Evolutionary conservation across 2,888 invertebrate species (phyloP).

Genomic region (Drosophila kuntzei): DNA sequence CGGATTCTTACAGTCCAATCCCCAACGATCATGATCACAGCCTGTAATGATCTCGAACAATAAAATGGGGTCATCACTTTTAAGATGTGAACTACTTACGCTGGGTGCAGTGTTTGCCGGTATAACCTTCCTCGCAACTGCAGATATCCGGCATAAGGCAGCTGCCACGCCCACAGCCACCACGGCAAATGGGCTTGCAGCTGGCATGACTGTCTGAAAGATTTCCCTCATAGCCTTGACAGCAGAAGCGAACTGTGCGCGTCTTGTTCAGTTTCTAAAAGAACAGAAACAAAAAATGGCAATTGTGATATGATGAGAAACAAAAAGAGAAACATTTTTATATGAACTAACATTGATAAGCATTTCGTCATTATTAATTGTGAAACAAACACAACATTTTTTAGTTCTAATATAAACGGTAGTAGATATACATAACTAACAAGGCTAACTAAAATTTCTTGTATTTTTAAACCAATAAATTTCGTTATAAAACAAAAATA

Average conservation of each 20-base stretch:
- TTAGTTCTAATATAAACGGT: too few species aligned
- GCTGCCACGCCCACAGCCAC: slow-evolving; percentile 85
- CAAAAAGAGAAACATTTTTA: background rate
- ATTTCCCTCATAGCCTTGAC: slow-evolving; percentile 89
- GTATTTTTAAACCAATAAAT: too few species aligned
- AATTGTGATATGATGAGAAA: background rate
- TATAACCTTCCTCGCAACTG: slow-evolving; percentile 87
- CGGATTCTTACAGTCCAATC: slow-evolving; percentile 89
- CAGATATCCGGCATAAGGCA: slow-evolving; percentile 88
- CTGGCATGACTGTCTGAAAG: slow-evolving; percentile 83
- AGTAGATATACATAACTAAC: too few species aligned
- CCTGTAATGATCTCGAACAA: slow-evolving; percentile 85
- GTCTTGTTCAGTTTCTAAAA: slow-evolving; percentile 89
- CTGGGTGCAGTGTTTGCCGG: slow-evolving; percentile 84
- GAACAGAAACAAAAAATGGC: background rate
- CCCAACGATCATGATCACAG: slow-evolving; percentile 90
- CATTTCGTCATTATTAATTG: background rate
- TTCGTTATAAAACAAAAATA: too few species aligned
- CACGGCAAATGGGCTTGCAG: slow-evolving; percentile 85
- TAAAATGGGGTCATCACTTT: background rate
- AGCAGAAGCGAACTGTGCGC: slow-evolving; percentile 90
- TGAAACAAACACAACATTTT: background rate
- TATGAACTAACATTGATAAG: background rate
- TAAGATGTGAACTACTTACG: slow-evolving; percentile 65
- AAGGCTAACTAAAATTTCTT: too few species aligned